These are phyloP conservation scores for Scotopteryx bipunctaria DNA, from an alignment of 2,888 invertebrate species.

Conservation along the genomic window DNA sequence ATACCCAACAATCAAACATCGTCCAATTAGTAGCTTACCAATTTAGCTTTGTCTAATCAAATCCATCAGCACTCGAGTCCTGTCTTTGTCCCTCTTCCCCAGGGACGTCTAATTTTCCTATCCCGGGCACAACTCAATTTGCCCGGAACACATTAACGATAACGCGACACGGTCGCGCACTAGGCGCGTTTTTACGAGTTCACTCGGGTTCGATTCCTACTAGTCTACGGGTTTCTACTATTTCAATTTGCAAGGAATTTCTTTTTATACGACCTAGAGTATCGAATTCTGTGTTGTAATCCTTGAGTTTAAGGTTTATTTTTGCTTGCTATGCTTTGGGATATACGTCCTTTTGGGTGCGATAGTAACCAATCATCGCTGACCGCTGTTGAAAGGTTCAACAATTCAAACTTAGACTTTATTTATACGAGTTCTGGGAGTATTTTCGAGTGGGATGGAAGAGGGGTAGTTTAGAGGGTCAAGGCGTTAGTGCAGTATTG, in stretches of 20 bases:
- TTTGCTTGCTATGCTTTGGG: conserved; percentile 32
- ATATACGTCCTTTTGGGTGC: conserved; percentile 50
- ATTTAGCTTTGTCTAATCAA: conserved; percentile 26
- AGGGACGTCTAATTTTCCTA: conserved; percentile 74
- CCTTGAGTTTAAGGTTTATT: conserved; percentile 37
- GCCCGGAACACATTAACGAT: conserved; percentile 77
- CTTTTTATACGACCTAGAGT: conserved; percentile 41
- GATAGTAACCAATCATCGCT: conserved; percentile 67
- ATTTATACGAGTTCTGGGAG: conserved; percentile 34
- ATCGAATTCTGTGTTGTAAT: conserved; percentile 30
- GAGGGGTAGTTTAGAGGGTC: conserved; percentile 60
- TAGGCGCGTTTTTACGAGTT: conserved; percentile 73
- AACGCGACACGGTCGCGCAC: conserved; percentile 75
- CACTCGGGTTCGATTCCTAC: conserved; percentile 55
- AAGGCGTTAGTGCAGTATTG: conserved; percentile 75
- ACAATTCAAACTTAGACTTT: conserved; percentile 42
- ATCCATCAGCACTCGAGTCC: conserved; percentile 29
- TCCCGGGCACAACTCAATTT: conserved; percentile 78
- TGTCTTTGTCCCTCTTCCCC: conserved; percentile 43
- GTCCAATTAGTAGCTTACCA: conserved; percentile 22
- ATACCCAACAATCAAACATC: conserved; percentile 9
- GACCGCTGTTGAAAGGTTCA: conserved; percentile 54
- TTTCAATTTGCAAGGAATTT: conserved; percentile 76
- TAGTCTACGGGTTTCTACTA: conserved; percentile 54
- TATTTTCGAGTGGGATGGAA: conserved; percentile 38